These are phyloP conservation scores for Eurosta solidaginis DNA, from an alignment of 1,140 invertebrate genomes.

Conservation along the genomic window DNA sequence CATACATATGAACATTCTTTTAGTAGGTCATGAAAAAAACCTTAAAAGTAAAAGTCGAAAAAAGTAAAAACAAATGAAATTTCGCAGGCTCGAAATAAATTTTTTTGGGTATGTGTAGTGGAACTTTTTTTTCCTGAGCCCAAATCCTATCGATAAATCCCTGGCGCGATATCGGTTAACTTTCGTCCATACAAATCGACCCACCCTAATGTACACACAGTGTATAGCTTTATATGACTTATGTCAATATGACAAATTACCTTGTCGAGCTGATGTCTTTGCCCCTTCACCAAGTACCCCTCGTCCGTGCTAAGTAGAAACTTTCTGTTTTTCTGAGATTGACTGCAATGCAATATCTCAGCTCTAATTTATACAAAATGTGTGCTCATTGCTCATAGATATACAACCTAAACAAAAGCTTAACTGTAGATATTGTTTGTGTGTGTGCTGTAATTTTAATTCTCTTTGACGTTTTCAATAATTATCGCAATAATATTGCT, in stretches of 20 bases:
- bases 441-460: neutral
- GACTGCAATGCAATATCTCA: neutral
- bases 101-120: too few relatives aligned
- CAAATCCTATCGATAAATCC: too few relatives aligned
- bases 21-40: too few relatives aligned
- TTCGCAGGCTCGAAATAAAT: too few relatives aligned
- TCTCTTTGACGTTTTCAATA: neutral
- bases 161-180: too few relatives aligned
- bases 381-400: neutral
- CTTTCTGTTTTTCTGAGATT: neutral
- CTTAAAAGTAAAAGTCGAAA: too few relatives aligned
- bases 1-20: too few relatives aligned
- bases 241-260: conserved; percentile 18
- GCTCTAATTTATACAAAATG: neutral
- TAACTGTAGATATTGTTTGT: neutral
- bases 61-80: too few relatives aligned
- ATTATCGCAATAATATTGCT: conserved; percentile 12
- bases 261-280: neutral
- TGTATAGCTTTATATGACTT: neutral
- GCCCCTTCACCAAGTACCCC: neutral
- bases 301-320: neutral
- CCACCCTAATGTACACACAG: neutral
- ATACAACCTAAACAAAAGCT: neutral
- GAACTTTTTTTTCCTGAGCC: too few relatives aligned
- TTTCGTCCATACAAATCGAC: neutral